A percentile compares a stretch with the other conserved stretches of the same genome.
Conservation (phyloP, 2,113 vertebrate genomes). For the Phainopepla nitens region DNA sequence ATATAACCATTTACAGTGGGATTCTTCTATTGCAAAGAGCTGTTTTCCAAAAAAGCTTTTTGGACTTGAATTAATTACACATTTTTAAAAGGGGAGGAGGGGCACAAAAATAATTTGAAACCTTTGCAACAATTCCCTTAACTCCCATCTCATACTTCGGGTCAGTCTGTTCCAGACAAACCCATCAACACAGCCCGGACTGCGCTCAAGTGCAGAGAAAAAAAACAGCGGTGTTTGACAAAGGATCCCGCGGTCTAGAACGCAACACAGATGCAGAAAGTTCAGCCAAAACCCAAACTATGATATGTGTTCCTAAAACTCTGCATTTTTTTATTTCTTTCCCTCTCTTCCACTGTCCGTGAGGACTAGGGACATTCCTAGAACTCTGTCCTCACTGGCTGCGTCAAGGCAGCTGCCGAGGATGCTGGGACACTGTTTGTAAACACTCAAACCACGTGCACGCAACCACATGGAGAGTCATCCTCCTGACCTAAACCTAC, state of each 20-base stretch:
- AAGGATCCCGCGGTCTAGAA: background rate
- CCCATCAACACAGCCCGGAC: background rate
- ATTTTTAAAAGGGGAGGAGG: background rate
- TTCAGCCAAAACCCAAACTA: conserved; percentile 22
- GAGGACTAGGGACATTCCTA: background rate
- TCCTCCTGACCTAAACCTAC: conserved; percentile 8
- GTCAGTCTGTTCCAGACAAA: background rate
- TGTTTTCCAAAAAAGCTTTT: background rate
- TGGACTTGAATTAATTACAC: background rate
- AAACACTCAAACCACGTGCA: conserved; percentile 47
- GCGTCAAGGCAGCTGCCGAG: conserved; percentile 17
- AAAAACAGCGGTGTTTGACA: background rate
- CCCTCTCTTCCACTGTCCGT: fast-evolving
- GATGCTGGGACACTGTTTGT: conserved; percentile 50
- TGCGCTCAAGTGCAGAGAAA: fast-evolving
- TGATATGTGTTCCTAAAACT: background rate
- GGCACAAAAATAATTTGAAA: background rate
- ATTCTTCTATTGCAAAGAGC: background rate
- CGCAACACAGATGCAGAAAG: background rate
- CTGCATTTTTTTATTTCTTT: background rate
- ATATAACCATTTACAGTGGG: background rate
- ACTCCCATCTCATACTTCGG: background rate
- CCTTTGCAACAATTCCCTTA: background rate
- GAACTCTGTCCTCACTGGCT: background rate
- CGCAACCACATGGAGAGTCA: conserved; percentile 44